Conservation (phyloP, 2,113 vertebrate species). For the Panthera leo region DNA sequence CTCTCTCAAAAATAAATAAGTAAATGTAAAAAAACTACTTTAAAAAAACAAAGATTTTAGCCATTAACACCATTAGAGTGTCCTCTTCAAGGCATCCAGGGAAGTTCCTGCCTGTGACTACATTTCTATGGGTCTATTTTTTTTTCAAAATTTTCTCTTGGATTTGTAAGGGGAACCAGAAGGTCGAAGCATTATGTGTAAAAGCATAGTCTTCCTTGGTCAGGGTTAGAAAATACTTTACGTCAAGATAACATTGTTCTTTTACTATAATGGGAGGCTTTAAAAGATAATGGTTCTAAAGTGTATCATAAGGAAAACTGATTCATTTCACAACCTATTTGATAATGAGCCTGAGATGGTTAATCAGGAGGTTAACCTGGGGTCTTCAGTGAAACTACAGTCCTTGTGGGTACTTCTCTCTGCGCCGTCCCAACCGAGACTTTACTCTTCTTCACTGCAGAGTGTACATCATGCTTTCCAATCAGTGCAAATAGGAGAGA, state of each 20-base stretch:
- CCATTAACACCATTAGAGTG: neutral
- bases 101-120: neutral
- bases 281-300: neutral
- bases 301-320: neutral
- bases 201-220: neutral
- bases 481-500: neutral
- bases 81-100: neutral
- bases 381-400: neutral
- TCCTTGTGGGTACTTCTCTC: neutral
- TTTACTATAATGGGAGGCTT: neutral
- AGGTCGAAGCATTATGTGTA: neutral
- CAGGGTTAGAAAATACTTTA: neutral
- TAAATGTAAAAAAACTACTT: too few species aligned
- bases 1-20: too few species aligned
- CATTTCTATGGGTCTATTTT: neutral
- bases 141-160: neutral
- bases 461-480: neutral
- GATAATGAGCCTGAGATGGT: neutral
- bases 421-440: neutral
- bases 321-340: neutral
- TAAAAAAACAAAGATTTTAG: neutral
- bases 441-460: neutral
- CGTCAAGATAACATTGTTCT: neutral
- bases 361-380: neutral
- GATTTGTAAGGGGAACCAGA: neutral